Percentiles rank a stretch among this genome's conserved stretches.
Conservation (phyloP, 2,797 vertebrate species). For the Decapterus maruadsi region DNA sequence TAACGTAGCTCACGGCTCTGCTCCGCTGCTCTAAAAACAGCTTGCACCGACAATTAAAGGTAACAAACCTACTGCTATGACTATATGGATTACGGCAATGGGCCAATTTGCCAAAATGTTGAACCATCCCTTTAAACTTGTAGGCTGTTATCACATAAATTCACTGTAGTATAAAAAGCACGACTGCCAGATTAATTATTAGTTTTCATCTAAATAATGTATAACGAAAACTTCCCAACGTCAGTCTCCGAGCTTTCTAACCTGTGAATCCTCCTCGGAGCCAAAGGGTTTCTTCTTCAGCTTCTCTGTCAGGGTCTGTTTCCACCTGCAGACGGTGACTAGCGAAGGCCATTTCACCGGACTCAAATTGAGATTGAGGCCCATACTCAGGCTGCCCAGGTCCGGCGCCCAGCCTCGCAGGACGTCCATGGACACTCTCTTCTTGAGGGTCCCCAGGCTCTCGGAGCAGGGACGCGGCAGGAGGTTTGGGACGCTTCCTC, state of each 20-base stretch:
- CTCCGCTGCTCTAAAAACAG: no score
- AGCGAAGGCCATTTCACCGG: slow-evolving; percentile 80
- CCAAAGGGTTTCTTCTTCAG: slow-evolving; percentile 77
- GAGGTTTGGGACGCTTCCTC: slow-evolving; percentile 81
- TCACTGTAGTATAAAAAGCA: no score
- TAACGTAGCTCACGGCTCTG: no score
- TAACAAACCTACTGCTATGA: no score
- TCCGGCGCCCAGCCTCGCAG: slow-evolving; percentile 72
- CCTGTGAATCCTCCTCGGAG: slow-evolving; percentile 77
- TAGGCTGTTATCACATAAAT: no score
- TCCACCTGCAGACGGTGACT: slow-evolving; percentile 82
- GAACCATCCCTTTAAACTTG: no score
- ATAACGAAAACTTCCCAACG: neutral
- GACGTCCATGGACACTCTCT: slow-evolving; percentile 77
- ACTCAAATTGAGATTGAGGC: slow-evolving; percentile 63
- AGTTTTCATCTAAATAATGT: neutral
- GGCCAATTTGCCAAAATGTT: no score
- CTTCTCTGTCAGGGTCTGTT: slow-evolving; percentile 78
- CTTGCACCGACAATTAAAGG: no score
- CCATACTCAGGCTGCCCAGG: slow-evolving; percentile 59
- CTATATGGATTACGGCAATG: no score
- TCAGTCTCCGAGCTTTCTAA: slow-evolving; percentile 46
- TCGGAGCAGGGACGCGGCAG: slow-evolving; percentile 50
- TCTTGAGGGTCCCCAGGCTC: slow-evolving; percentile 61
- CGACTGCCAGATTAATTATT: neutral